These are phyloP conservation scores for Volucella bombylans DNA, from an alignment of 2,888 invertebrate species.

Conservation along the genomic window DNA sequence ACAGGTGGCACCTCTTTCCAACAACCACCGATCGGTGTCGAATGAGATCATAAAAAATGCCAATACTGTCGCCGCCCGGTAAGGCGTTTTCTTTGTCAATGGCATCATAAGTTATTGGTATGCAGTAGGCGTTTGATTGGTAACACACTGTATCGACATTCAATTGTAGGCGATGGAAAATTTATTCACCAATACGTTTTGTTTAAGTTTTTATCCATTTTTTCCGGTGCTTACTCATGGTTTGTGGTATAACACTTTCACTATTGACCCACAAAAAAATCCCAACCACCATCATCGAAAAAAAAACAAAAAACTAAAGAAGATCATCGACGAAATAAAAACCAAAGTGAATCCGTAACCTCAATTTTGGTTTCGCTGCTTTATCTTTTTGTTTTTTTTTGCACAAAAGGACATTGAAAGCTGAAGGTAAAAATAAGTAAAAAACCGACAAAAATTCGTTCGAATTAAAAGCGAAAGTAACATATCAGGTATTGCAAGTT, in stretches of 20 bases:
- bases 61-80: not conserved
- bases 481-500: constrained; percentile 63
- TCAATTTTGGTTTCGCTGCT: constrained; percentile 35
- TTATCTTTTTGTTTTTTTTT: constrained; percentile 13
- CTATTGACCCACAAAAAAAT: constrained; percentile 65
- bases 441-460: constrained; percentile 25
- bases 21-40: constrained; percentile 5
- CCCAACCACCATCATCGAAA: constrained; percentile 7
- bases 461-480: constrained; percentile 71
- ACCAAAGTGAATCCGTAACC: constrained; percentile 50
- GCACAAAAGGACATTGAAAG: constrained; percentile 53
- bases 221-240: not conserved
- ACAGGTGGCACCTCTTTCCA: constrained; percentile 18
- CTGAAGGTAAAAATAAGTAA: constrained; percentile 50
- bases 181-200: constrained; percentile 15
- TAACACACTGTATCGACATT: constrained; percentile 49
- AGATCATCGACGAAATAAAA: constrained; percentile 15
- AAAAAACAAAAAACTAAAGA: constrained; percentile 16
- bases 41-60: constrained; percentile 44
- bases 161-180: constrained; percentile 55
- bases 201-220: constrained; percentile 1
- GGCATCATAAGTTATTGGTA: constrained; percentile 50
- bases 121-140: constrained; percentile 67
- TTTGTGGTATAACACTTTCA: constrained; percentile 58
- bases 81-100: constrained; percentile 19